Evolutionary conservation across 1,140 invertebrate species (phyloP).

Genomic region (Pseudobourletiella spinata): DNA sequence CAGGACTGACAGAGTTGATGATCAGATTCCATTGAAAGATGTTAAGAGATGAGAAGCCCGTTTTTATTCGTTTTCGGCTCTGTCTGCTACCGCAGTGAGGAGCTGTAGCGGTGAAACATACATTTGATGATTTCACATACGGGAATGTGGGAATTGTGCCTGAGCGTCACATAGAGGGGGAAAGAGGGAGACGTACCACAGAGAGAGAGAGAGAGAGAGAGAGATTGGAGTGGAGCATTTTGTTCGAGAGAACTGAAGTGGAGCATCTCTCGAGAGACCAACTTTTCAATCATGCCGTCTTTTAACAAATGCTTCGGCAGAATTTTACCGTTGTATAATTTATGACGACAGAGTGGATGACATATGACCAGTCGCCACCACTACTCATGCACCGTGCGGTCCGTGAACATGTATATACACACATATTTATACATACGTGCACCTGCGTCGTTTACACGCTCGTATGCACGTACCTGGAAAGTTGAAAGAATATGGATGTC

Average conservation of each 20-base stretch:
- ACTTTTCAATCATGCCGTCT: constrained; percentile 23
- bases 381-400: not conserved
- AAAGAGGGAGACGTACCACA: not conserved
- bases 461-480: too few relatives aligned
- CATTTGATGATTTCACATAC: too few relatives aligned
- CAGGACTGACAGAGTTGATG: constrained; percentile 1
- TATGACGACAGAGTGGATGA: constrained; percentile 15
- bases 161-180: not conserved
- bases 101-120: too few relatives aligned
- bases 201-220: not conserved
- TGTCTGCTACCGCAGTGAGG: not conserved
- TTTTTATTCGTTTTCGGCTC: constrained; percentile 8
- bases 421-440: too few relatives aligned
- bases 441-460: too few relatives aligned
- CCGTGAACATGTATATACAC: too few relatives aligned
- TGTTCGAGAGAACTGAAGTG: constrained; percentile 6
- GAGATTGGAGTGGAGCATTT: constrained; percentile 2
- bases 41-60: not conserved
- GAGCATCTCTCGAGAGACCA: constrained; percentile 16
- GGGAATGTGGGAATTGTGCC: not conserved
- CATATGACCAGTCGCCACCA: not conserved
- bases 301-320: constrained; percentile 19
- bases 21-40: not conserved
- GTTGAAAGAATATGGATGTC: too few relatives aligned
- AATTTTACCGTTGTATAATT: constrained; percentile 23